Evolutionary conservation across 2,888 invertebrate genomes (phyloP).

Genomic region (Microctonus brassicae): DNA sequence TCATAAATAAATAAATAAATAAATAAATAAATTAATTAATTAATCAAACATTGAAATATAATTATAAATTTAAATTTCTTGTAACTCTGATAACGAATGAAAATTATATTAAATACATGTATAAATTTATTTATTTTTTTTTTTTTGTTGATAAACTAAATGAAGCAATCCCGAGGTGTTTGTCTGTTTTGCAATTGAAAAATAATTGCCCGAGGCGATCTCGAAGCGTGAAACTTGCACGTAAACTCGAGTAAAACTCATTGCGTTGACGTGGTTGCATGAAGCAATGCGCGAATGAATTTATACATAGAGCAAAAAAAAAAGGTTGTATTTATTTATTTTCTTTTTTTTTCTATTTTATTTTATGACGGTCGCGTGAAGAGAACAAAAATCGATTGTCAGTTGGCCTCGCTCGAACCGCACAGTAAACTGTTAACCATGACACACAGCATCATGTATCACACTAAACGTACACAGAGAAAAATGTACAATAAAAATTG

Average conservation of each 20-base stretch:
- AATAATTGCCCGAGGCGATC: not conserved
- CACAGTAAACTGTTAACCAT: slow-evolving; percentile 2
- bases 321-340: not conserved
- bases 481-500: too few species aligned
- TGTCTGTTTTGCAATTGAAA: not conserved
- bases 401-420: slow-evolving; percentile 23
- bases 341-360: slow-evolving; percentile 2
- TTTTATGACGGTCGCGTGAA: slow-evolving; percentile 30
- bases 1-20: too few species aligned
- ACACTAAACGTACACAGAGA: not conserved
- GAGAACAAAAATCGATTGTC: slow-evolving; percentile 28
- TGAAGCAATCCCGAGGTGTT: too few species aligned
- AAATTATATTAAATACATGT: not conserved
- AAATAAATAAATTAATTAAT: too few species aligned
- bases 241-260: not conserved
- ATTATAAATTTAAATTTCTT: too few species aligned
- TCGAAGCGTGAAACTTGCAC: slow-evolving; percentile 10
- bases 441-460: slow-evolving; percentile 21
- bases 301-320: not conserved
- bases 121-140: slow-evolving; percentile 3
- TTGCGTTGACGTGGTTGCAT: slow-evolving; percentile 12
- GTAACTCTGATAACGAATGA: too few species aligned
- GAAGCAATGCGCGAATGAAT: slow-evolving; percentile 6
- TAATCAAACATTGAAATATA: too few species aligned
- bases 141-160: not conserved